Base-by-base conservation (phyloP, 2,797 vertebrate genomes). In the Leucoraja ocellata region DNA sequence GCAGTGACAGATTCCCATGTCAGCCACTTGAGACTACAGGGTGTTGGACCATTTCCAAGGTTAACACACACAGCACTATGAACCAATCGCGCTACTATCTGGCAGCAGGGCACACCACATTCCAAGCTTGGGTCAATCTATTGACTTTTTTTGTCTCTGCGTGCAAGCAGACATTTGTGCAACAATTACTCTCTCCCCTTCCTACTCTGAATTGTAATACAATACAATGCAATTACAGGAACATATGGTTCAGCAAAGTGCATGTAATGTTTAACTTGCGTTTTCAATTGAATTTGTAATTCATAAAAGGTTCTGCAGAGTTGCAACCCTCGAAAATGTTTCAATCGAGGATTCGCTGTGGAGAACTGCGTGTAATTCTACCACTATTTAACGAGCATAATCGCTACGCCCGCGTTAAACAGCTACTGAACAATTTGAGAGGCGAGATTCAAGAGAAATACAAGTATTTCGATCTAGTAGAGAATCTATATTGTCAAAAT, bases 1-100 rank as follows among this genome's bases (percentile, higher is more conserved):
- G 71, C 25, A 58, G 68, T 46, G 73, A 92, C 90, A 74, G 71
- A 76, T 92, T 76, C 90, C 71, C 90, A 92, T 92, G 39, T 76
- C 71, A 76, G 90, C 46, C 18, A 58, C 39, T 76, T 7, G 25
- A 92, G 90, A 39, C 39, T 91, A 91, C 39, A 25, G 39, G 65
- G 65, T 91, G 88, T 39, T 91, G 88, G 71, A 25, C 71, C 21
- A 76, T 58, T 92, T 92, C 90, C 36, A 92, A n/a, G 36, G 39
- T 54, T 92, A 39, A 92, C n/a, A 76, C 39, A 92, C 36, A 74
- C 25, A 10, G 68, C 36, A 9, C 21, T 73, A 7, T 74, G 68
- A 7, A 3, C 88, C 90, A 92, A 39, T 92, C 90, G 76, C 71
- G 58, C 39, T 76, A 25, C 11, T 74, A 54, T 74, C 90, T 25